A percentile compares a stretch with the other conserved stretches of the same genome.
Conservation (phyloP, 53 echinoderm and acorn worm genomes). For the Actinopyga echinites region DNA sequence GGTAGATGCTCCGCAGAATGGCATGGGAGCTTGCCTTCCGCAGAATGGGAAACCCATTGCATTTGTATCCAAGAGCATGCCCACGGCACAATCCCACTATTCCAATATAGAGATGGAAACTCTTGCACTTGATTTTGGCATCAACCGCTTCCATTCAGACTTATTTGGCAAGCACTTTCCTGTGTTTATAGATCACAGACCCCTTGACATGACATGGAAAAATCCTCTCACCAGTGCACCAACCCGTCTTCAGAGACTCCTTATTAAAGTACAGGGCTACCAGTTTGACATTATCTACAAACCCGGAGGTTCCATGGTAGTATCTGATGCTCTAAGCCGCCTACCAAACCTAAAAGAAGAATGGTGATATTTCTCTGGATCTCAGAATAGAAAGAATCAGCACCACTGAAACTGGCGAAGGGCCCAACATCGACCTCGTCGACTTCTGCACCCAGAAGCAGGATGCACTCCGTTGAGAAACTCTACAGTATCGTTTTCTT, state of each 20-base stretch:
- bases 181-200: conserved; percentile 56
- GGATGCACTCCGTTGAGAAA: neutral
- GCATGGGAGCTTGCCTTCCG: conserved; percentile 52
- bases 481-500: neutral
- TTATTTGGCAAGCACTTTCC: conserved; percentile 55
- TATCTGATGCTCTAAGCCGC: conserved; percentile 35
- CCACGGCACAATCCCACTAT: conserved; percentile 53
- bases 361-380: conserved; percentile 34
- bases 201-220: conserved; percentile 5
- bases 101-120: conserved; percentile 66
- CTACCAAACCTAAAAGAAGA: conserved; percentile 55
- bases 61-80: conserved; percentile 55
- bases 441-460: conserved; percentile 37
- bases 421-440: conserved; percentile 41
- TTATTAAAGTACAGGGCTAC: conserved; percentile 74
- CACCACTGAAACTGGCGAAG: neutral
- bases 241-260: conserved; percentile 54
- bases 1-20: conserved; percentile 53
- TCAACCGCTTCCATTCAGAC: conserved; percentile 47
- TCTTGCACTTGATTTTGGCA: conserved; percentile 43
- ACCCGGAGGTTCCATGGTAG: conserved; percentile 51
- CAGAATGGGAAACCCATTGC: conserved; percentile 54
- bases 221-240: conserved; percentile 52
- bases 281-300: conserved; percentile 57
- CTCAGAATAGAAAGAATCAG: conserved; percentile 37